phyloP scores from a whole-genome alignment of 2,888 invertebrate species.

The Andricus quercusramuli region DNA sequence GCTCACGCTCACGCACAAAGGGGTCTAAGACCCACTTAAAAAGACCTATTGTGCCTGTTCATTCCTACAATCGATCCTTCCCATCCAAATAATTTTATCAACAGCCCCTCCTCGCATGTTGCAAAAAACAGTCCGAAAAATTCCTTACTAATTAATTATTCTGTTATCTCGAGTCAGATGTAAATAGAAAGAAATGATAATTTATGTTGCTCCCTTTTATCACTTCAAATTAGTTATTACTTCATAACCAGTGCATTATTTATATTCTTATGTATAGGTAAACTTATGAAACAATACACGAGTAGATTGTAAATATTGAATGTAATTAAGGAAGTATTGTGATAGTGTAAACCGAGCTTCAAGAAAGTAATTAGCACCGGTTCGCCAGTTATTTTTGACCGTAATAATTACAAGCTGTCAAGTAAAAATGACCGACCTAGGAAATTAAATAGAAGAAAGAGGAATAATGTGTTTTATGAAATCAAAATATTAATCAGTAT shows the following conservation, averaged over 20 bases:
- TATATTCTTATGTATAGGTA: too few species aligned
- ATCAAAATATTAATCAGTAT: not conserved
- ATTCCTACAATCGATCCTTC: not conserved
- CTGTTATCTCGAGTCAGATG: not conserved
- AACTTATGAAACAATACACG: too few species aligned
- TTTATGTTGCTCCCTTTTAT: too few species aligned
- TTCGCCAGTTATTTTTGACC: not conserved
- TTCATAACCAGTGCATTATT: too few species aligned
- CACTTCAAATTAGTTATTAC: too few species aligned
- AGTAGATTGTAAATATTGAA: too few species aligned
- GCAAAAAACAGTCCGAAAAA: not conserved
- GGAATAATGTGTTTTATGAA: not conserved
- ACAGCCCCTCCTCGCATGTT: not conserved
- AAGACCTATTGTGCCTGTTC: not conserved
- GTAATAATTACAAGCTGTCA: not conserved
- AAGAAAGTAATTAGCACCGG: not conserved
- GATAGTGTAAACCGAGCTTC: slow-evolving; percentile 17
- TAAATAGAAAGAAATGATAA: too few species aligned
- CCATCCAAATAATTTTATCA: not conserved
- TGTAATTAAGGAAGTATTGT: not conserved
- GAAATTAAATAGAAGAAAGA: not conserved
- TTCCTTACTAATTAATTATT: not conserved
- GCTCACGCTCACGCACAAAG: not conserved
- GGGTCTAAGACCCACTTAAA: not conserved
- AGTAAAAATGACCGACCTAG: not conserved